These are phyloP conservation scores for Adineta ricciae DNA, from an alignment of 2,888 invertebrate species.

Conservation along the genomic window DNA sequence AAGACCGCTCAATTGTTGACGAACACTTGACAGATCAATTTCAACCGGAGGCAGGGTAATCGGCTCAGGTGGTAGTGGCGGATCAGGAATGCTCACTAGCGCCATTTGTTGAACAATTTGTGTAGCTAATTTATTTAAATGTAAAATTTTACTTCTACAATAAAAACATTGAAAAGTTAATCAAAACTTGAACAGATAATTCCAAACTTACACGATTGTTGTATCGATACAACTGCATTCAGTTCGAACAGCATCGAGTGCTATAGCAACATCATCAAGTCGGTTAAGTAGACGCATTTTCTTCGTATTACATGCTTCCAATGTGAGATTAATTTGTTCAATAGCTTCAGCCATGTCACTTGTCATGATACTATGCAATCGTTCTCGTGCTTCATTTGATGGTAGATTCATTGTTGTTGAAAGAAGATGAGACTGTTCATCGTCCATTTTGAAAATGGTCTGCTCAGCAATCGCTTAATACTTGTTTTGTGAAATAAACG, in stretches of 20 bases:
- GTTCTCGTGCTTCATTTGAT: background rate
- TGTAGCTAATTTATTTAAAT: background rate
- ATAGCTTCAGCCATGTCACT: background rate
- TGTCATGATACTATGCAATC: background rate
- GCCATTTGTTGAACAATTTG: slow-evolving; percentile 10
- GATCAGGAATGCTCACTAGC: background rate
- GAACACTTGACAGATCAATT: background rate
- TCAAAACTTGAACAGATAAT: background rate
- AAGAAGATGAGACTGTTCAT: background rate
- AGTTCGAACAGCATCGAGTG: background rate
- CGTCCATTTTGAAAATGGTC: background rate
- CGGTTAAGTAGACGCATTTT: background rate
- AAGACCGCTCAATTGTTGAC: background rate
- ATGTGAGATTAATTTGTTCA: background rate
- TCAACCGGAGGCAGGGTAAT: background rate
- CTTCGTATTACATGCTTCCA: background rate
- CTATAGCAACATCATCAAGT: background rate
- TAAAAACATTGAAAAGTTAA: no score
- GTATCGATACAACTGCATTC: background rate
- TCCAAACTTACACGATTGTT: background rate
- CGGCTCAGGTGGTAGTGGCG: background rate
- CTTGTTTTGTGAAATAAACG: background rate
- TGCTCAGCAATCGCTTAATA: background rate
- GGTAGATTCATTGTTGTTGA: background rate
- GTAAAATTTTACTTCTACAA: background rate